Conservation (phyloP, 1,140 invertebrate genomes). For the Atta cephalotes region DNA sequence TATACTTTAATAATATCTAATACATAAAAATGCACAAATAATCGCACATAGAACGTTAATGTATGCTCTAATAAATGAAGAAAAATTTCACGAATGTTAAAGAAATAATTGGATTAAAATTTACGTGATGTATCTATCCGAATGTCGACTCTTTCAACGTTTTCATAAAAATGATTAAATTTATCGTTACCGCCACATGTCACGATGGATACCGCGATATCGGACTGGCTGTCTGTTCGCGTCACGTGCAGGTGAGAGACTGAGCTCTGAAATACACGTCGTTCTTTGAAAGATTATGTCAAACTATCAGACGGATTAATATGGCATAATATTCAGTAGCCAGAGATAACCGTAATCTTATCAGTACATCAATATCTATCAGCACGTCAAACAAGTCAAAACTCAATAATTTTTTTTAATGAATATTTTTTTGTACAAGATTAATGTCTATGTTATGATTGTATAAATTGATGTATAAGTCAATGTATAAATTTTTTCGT, state of each 20-base stretch:
- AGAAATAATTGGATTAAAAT: conserved; percentile 9
- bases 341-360: conserved; percentile 63
- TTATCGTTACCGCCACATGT: not conserved
- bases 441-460: not conserved
- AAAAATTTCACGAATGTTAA: not conserved
- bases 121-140: not conserved
- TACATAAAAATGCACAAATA: not conserved
- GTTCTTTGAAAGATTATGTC: conserved; percentile 37
- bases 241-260: conserved; percentile 61
- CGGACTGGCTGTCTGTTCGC: conserved; percentile 36
- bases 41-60: not conserved
- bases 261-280: conserved; percentile 67
- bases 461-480: conserved; percentile 1
- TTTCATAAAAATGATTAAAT: not conserved
- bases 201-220: conserved; percentile 1
- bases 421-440: not conserved
- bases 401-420: conserved; percentile 18
- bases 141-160: conserved; percentile 1
- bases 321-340: no score
- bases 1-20: not conserved
- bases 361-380: conserved; percentile 19
- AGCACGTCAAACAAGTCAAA: not conserved
- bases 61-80: not conserved
- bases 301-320: conserved; percentile 24
- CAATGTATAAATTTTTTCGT: not conserved